Conservation (phyloP, 2,888 invertebrate genomes). For the Azorinus chamasolen region DNA sequence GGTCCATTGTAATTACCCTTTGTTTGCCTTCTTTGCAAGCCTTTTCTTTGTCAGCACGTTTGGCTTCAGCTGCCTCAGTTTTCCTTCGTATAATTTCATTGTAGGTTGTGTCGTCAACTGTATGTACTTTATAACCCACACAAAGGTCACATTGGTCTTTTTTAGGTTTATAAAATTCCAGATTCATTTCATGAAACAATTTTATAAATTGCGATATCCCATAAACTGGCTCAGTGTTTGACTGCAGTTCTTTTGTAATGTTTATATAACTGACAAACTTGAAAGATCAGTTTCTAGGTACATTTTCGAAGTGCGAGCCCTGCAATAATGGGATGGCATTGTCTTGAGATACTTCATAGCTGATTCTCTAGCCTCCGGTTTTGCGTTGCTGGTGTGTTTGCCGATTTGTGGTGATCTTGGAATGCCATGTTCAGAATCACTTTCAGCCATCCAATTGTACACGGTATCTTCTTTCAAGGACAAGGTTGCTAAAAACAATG, state of each 20-base stretch:
- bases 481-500: constrained; percentile 25
- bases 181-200: constrained; percentile 47
- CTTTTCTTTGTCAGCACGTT: constrained; percentile 52
- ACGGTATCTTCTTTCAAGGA: constrained; percentile 23
- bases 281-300: constrained; percentile 44
- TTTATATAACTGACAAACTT: constrained; percentile 32
- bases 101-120: constrained; percentile 48
- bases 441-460: constrained; percentile 28
- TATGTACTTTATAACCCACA: constrained; percentile 41
- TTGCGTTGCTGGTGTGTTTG: not conserved
- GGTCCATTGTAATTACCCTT: constrained; percentile 51
- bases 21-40: constrained; percentile 9
- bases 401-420: not conserved
- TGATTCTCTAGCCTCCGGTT: not conserved
- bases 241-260: constrained; percentile 18
- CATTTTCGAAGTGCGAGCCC: constrained; percentile 44
- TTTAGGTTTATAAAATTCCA: constrained; percentile 40
- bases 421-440: constrained; percentile 13
- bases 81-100: constrained; percentile 38
- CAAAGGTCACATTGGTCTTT: no score
- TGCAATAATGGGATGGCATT: constrained; percentile 36
- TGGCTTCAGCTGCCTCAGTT: constrained; percentile 36
- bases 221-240: constrained; percentile 5
- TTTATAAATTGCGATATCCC: constrained; percentile 19
- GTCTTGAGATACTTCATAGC: not conserved